A percentile compares a stretch with the other conserved stretches of the same genome.
Conservation (phyloP, 2,888 invertebrate genomes). For the Lasioglossum leucozonium region DNA sequence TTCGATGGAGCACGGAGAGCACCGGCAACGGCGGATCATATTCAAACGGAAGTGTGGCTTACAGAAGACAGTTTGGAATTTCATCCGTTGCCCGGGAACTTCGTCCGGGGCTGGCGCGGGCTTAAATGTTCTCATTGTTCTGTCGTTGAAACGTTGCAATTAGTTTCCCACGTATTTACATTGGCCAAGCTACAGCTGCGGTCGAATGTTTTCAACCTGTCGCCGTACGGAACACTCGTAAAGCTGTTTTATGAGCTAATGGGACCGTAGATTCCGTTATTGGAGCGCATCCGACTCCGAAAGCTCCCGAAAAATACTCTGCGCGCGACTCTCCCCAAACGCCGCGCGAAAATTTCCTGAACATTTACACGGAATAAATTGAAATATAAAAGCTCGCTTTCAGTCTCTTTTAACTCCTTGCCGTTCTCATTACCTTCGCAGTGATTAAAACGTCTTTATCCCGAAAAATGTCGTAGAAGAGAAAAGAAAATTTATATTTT, state of each 20-base stretch:
- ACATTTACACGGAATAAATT: too few species aligned
- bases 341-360: too few species aligned
- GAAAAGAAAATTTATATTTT: too few species aligned
- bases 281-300: not conserved
- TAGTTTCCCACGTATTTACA: conserved; percentile 60
- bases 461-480: too few species aligned
- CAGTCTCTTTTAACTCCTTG: too few species aligned
- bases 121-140: conserved; percentile 55
- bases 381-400: too few species aligned
- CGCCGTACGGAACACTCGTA: too few species aligned
- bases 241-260: not conserved
- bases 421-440: too few species aligned
- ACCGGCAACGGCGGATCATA: conserved; percentile 50
- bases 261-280: not conserved
- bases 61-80: conserved; percentile 65
- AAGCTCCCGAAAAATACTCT: not conserved
- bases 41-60: conserved; percentile 62
- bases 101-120: conserved; percentile 25
- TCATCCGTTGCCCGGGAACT: conserved; percentile 56
- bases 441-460: too few species aligned
- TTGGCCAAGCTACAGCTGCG: not conserved
- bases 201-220: conserved; percentile 12
- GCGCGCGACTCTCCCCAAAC: too few species aligned
- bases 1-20: conserved; percentile 36
- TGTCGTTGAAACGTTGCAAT: conserved; percentile 55